Evolutionary conservation across 2,888 invertebrate genomes (phyloP).

Genomic region (Margaritifera margaritifera): DNA sequence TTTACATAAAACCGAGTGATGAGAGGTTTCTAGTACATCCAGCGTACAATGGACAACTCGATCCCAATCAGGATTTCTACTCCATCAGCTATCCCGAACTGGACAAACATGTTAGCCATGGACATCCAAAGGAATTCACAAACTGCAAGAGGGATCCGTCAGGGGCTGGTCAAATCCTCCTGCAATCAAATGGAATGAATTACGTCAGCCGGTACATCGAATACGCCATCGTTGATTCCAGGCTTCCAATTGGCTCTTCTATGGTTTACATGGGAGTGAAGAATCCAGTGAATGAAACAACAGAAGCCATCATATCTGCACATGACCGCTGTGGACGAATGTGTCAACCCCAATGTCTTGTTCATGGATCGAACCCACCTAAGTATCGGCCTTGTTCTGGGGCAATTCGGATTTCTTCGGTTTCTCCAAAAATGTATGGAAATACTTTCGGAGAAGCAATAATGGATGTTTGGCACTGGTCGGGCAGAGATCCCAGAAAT

Average conservation of each 20-base stretch:
- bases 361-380: conserved; percentile 15
- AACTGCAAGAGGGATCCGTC: too few species aligned
- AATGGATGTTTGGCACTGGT: conserved; percentile 13
- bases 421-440: conserved; percentile 40
- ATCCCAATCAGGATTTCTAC: too few species aligned
- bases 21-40: too few species aligned
- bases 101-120: too few species aligned
- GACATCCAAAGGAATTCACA: too few species aligned
- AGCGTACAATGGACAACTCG: too few species aligned
- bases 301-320: conserved; percentile 44
- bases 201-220: conserved; percentile 56
- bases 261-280: conserved; percentile 50
- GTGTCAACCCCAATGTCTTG: conserved; percentile 51
- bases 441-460: conserved; percentile 27
- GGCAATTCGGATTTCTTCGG: conserved; percentile 38
- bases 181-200: conserved; percentile 52
- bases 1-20: too few species aligned
- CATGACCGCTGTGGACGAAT: conserved; percentile 53
- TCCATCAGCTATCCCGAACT: too few species aligned
- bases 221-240: conserved; percentile 48
- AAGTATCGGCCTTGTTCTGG: conserved; percentile 49
- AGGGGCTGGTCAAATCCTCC: conserved; percentile 36
- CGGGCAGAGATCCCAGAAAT: too few species aligned
- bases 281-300: conserved; percentile 13
- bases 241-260: conserved; percentile 42